Percentiles rank a stretch among this genome's conserved stretches.
Evolutionary conservation across 1,140 invertebrate genomes (phyloP).

Genomic region (Chionoecetes opilio): DNA sequence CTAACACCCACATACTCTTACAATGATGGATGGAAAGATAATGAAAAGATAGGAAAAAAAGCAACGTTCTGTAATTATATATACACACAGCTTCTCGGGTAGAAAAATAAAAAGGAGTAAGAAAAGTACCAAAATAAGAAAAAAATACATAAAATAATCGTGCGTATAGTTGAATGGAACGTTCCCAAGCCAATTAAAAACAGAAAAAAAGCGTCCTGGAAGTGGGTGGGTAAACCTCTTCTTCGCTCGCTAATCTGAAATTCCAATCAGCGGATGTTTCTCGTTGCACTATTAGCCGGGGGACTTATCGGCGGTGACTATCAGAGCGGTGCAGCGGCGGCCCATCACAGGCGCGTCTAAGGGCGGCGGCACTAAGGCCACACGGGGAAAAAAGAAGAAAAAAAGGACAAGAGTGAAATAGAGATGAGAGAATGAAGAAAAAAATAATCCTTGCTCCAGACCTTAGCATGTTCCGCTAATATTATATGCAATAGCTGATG

Average conservation of each 20-base stretch:
- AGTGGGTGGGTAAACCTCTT: constrained; percentile 13
- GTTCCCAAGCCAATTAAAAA: constrained; percentile 6
- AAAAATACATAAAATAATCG: background rate
- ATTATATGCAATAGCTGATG: constrained; percentile 65
- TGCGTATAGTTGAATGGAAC: background rate
- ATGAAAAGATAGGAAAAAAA: background rate
- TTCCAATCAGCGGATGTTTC: constrained; percentile 19
- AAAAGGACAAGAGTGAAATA: background rate
- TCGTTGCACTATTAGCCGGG: background rate
- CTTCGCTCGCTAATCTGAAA: background rate
- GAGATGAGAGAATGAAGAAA: background rate
- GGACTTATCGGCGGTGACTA: background rate
- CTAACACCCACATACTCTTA: background rate
- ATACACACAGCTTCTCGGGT: background rate
- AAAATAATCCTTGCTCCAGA: background rate
- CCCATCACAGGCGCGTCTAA: background rate
- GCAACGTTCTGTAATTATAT: background rate
- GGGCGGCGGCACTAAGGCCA: too few relatives aligned
- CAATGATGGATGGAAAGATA: constrained; percentile 32
- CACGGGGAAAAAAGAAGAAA: background rate
- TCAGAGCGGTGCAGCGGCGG: background rate
- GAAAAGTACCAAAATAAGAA: background rate
- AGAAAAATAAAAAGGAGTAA: background rate
- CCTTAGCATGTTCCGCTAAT: constrained; percentile 41
- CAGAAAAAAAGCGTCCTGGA: background rate